Base-by-base conservation (phyloP, 1,140 invertebrate genomes). In the Drosophila rufa region DNA sequence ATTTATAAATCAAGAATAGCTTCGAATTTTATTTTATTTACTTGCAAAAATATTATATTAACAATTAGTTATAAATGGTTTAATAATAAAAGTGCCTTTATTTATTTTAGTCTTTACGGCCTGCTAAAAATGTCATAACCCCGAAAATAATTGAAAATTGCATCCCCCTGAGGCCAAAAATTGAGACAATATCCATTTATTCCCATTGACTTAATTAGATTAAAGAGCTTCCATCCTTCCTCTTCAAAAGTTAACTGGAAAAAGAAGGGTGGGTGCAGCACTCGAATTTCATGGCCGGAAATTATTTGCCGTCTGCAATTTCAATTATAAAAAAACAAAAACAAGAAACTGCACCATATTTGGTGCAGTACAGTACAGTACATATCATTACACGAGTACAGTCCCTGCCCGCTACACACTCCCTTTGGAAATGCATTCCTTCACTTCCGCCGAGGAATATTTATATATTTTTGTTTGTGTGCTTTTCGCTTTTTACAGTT, bases 271-370 rank as follows among this genome's bases (percentile, higher is more conserved):
- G 83, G 83, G 83, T 86, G 84, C 70, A 55, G 5, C 79, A 87
- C 83, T 87, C 84, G 66, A 80, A 89, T 90, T 89, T 90, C 80
- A 87, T 64, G 77, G 51, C 85, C 85, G 84, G 84, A 89, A 89
- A 90, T 89, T 81, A 85, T 89, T 78, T 81, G 81, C 62, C 66
- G 84, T 89, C 84, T 89, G 84, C 85, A 79, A 79, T 90, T 89
- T 89, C 85, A 89, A 89, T 89, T 89, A 68, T 67, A 73, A 48
- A 46, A 53, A 43, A 43, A 43, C 25, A 43, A 38, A 66, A 56
- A 47, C n/a, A 48, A 22, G 43, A 74, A 75, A 75, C 36, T 74
- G 66, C 73, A 69, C 53, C 55, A 57, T 51, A 15, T 42, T 64
- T 69, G 56, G 56, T 47, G 36, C 17, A 7, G 30, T 38, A 36